phyloP scores from a whole-genome alignment of 2,797 vertebrate genomes.

The Ctenochaetus hawaiiensis region DNA sequence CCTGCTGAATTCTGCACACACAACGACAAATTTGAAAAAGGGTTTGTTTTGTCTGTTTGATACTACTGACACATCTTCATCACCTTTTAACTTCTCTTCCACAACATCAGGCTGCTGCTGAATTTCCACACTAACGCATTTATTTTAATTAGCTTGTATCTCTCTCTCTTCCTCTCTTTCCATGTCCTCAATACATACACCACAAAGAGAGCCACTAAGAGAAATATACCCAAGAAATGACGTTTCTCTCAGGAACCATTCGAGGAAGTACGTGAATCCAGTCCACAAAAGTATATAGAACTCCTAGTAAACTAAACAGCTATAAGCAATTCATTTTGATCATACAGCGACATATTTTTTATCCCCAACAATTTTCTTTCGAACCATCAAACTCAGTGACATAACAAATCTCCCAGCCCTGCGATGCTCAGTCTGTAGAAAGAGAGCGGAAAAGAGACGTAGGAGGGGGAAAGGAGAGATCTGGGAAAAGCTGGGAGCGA shows the following conservation, averaged over 20 bases:
- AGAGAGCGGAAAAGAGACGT: constrained; percentile 41
- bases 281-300: constrained; percentile 72
- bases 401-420: constrained; percentile 57
- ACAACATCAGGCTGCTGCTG: constrained; percentile 31
- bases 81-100: constrained; percentile 37
- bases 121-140: constrained; percentile 34
- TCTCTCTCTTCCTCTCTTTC: constrained; percentile 38
- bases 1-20: constrained; percentile 69
- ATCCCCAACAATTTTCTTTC: constrained; percentile 51
- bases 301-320: constrained; percentile 70
- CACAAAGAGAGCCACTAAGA: constrained; percentile 42
- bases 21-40: constrained; percentile 57
- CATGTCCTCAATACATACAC: constrained; percentile 20
- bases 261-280: constrained; percentile 69
- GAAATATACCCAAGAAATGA: constrained; percentile 26
- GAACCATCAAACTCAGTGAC: constrained; percentile 59
- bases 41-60: constrained; percentile 33
- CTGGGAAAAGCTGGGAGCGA: constrained; percentile 25
- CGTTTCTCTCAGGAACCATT: constrained; percentile 44
- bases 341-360: constrained; percentile 48
- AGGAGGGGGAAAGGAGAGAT: constrained; percentile 30
- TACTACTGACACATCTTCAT: constrained; percentile 34
- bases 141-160: constrained; percentile 26
- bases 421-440: constrained; percentile 66
- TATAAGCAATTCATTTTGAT: constrained; percentile 66